Evolutionary conservation across 2,113 vertebrate genomes (phyloP).

Genomic region (Cyanoramphus novaezelandiae): DNA sequence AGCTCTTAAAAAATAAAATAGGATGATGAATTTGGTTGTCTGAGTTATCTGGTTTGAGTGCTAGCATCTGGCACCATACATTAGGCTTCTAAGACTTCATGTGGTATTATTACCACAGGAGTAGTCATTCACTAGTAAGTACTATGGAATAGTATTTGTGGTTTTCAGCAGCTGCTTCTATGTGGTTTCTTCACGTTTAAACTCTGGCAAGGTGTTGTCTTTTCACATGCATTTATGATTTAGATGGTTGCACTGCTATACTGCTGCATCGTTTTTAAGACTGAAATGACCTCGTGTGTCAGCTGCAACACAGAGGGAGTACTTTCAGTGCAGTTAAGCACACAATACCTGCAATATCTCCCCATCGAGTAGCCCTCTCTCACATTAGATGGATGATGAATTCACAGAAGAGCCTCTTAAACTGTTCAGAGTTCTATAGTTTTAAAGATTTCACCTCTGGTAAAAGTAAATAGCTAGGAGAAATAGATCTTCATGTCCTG

Average conservation of each 20-base stretch:
- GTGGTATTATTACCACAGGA: neutral
- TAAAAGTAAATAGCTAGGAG: neutral
- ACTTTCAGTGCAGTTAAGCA: neutral
- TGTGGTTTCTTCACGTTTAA: neutral
- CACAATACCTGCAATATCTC: neutral
- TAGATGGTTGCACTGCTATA: neutral
- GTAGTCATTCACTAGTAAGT: neutral
- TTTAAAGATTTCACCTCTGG: neutral
- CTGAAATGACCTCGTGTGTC: neutral
- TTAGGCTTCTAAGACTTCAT: neutral
- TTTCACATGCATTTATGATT: neutral
- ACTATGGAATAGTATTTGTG: neutral
- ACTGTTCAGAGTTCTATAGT: neutral
- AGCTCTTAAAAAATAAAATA: neutral
- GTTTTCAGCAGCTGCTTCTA: neutral
- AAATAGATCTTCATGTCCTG: neutral
- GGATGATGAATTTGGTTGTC: neutral
- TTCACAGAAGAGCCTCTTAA: neutral
- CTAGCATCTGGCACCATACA: neutral
- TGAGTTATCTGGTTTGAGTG: neutral
- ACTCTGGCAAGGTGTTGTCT: neutral
- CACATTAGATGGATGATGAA: neutral
- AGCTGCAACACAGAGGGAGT: neutral
- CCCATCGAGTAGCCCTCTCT: neutral
- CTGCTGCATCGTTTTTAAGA: neutral